A percentile compares a stretch with the other conserved stretches of the same genome.
phyloP scores from a whole-genome alignment of 2,113 vertebrate genomes.

The Channa argus region DNA sequence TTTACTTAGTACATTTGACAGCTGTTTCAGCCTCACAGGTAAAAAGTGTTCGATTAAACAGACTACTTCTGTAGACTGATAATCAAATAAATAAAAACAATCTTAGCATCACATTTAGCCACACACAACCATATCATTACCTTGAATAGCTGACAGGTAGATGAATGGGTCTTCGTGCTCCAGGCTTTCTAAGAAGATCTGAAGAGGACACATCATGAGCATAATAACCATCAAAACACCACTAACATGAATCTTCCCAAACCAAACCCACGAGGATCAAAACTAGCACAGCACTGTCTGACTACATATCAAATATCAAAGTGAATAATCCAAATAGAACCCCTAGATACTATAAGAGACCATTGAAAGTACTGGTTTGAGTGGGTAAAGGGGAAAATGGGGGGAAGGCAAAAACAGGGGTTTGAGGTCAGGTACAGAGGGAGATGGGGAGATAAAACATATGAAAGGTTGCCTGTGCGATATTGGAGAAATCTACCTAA shows the following conservation, averaged over 20 bases:
- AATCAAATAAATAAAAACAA: neutral
- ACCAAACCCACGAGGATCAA: conserved; percentile 7
- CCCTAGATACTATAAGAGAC: neutral
- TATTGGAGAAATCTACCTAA: conserved; percentile 1
- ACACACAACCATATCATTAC: conserved; percentile 69
- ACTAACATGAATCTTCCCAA: neutral
- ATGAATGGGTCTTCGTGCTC: conserved; percentile 93
- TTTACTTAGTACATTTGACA: neutral
- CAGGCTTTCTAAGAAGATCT: conserved; percentile 95
- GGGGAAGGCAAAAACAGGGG: neutral
- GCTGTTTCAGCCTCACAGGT: neutral
- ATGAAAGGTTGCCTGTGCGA: neutral
- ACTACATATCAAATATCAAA: conserved; percentile 47
- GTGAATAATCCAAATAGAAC: conserved; percentile 46
- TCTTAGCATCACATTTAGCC: neutral
- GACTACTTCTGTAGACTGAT: neutral
- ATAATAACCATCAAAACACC: conserved; percentile 13
- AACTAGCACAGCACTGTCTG: conserved; percentile 4
- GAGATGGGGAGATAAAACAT: neutral
- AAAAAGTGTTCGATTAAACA: neutral
- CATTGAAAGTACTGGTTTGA: neutral
- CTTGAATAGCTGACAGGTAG: conserved; percentile 98
- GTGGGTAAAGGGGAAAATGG: neutral
- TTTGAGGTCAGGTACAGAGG: neutral
- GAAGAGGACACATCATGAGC: conserved; percentile 36